Percentiles rank a stretch among this genome's conserved stretches.
These are phyloP conservation scores for Ophion obscuratus DNA, from an alignment of 2,888 invertebrate genomes.

Conservation along the genomic window DNA sequence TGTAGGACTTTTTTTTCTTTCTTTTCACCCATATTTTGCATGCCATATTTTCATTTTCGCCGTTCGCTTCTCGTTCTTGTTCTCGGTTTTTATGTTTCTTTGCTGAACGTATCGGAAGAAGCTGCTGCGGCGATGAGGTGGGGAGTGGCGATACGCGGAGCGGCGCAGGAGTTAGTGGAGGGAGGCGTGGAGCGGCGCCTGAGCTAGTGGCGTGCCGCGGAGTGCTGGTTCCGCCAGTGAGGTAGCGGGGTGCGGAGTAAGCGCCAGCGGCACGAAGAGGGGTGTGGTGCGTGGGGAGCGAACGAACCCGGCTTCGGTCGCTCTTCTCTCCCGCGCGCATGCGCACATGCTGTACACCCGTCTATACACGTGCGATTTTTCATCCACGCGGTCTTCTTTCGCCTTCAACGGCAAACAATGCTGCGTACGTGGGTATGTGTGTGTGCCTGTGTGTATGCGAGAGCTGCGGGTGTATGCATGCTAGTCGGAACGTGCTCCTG, in stretches of 20 bases:
- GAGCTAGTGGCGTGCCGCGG: too few relatives aligned
- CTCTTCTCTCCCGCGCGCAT: not conserved
- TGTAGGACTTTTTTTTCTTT: slow-evolving; percentile 7
- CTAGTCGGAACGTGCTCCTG: slow-evolving; percentile 45
- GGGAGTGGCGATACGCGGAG: slow-evolving; percentile 38
- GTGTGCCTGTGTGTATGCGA: slow-evolving; percentile 32
- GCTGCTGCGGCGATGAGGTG: slow-evolving; percentile 63
- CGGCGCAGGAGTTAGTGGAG: too few relatives aligned
- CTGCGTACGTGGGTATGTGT: not conserved
- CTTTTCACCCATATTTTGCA: not conserved
- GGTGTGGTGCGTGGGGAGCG: too few relatives aligned
- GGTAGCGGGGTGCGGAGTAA: too few relatives aligned
- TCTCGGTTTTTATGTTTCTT: not conserved
- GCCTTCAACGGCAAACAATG: not conserved
- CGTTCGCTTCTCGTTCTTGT: not conserved
- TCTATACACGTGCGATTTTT: slow-evolving; percentile 10
- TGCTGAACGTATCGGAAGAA: slow-evolving; percentile 26
- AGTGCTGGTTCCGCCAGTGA: too few relatives aligned
- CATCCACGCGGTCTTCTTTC: slow-evolving; percentile 33
- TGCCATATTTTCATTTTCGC: not conserved
- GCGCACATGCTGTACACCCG: not conserved
- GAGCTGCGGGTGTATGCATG: not conserved
- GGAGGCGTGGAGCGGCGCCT: too few relatives aligned
- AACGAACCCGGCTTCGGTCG: too few relatives aligned
- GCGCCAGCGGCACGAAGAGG: too few relatives aligned